These are phyloP conservation scores for Cactoblastis cactorum DNA, from an alignment of 2,888 invertebrate species.

Conservation along the genomic window DNA sequence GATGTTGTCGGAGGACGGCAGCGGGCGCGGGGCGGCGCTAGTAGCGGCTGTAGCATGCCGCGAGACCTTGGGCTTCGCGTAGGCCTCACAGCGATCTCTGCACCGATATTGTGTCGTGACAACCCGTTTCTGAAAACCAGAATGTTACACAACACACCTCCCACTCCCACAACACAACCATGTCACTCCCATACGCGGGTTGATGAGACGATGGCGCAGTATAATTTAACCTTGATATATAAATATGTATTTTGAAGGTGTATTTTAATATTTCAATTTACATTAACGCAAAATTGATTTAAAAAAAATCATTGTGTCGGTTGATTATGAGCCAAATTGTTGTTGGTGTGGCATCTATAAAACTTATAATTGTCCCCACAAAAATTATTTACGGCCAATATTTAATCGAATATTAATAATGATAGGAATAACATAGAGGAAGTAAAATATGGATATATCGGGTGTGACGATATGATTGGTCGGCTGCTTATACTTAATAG, in stretches of 20 bases:
- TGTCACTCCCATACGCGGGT: background rate
- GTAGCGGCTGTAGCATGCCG: slow-evolving; percentile 95
- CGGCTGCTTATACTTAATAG: slow-evolving; percentile 18
- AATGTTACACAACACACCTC: slow-evolving; percentile 1
- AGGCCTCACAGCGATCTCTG: slow-evolving; percentile 34
- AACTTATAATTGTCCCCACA: background rate
- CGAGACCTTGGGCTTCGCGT: slow-evolving; percentile 52
- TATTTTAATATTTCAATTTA: slow-evolving; percentile 1
- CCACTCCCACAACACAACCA: background rate
- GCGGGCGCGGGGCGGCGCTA: slow-evolving; percentile 96
- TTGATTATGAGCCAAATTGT: background rate
- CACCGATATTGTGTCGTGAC: slow-evolving; percentile 23
- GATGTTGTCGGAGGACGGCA: slow-evolving; percentile 97
- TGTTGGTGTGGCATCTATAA: background rate
- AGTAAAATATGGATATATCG: background rate
- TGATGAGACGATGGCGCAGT: background rate
- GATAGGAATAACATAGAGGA: too few species aligned
- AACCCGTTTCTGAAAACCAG: slow-evolving; percentile 18
- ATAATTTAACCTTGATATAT: background rate
- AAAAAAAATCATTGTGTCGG: background rate
- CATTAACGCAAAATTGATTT: background rate
- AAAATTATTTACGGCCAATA: background rate
- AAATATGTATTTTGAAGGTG: too few species aligned
- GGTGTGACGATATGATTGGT: background rate
- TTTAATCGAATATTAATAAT: slow-evolving; percentile 4